phyloP scores from a whole-genome alignment of 2,797 vertebrate species.

The Ceryle rudis region DNA sequence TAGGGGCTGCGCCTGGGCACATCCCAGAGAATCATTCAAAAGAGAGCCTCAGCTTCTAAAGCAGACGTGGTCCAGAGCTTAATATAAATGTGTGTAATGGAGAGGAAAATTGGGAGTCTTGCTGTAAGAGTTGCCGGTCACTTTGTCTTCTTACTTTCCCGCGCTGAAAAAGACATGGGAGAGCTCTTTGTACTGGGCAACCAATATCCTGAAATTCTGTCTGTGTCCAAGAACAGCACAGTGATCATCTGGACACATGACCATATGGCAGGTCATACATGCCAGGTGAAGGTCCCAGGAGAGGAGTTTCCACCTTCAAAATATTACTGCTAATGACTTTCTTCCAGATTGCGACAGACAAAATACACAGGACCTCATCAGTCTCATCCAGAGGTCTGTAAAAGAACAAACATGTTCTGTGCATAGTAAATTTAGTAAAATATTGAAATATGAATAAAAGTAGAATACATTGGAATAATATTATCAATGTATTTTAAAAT shows the following conservation, averaged over 20 bases:
- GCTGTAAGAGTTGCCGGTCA: neutral
- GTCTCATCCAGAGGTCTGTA: neutral
- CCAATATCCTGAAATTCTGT: neutral
- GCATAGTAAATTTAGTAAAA: neutral
- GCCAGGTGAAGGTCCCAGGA: neutral
- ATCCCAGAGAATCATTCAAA: neutral
- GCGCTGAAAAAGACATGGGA: neutral
- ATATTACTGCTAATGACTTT: neutral
- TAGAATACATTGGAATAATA: neutral
- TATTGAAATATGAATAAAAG: neutral
- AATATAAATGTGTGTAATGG: neutral
- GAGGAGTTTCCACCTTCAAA: constrained; percentile 4
- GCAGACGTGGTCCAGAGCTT: neutral
- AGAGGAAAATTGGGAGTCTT: neutral
- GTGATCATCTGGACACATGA: neutral
- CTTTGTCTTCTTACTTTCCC: neutral
- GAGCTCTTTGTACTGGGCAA: neutral
- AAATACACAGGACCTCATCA: neutral
- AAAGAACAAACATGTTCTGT: neutral
- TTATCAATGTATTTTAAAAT: neutral
- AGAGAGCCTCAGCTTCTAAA: neutral
- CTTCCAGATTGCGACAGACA: neutral
- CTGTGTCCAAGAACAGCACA: neutral
- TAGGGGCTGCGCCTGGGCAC: neutral
- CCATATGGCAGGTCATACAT: neutral